Percentiles rank a stretch among this genome's conserved stretches.
Evolutionary conservation across 1,140 invertebrate species (phyloP).

Genomic region (Uloborus diversus): DNA sequence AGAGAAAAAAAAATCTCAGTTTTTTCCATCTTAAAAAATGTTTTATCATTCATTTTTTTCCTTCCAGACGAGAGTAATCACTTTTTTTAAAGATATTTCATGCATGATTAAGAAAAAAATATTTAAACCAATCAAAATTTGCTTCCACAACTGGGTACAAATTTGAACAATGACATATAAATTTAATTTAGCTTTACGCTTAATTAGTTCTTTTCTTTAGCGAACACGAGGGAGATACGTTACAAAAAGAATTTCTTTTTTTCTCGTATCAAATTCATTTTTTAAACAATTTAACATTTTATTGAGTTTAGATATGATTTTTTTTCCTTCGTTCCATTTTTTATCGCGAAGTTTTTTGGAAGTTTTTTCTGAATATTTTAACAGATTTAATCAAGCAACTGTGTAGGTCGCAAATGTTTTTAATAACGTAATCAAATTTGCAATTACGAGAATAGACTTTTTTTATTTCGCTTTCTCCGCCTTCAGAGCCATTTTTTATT

Average conservation of each 20-base stretch:
- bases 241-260: slow-evolving; percentile 24
- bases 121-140: slow-evolving; percentile 43
- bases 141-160: slow-evolving; percentile 40
- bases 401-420: slow-evolving; percentile 38
- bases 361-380: slow-evolving; percentile 1
- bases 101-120: slow-evolving; percentile 1
- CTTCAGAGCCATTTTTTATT: background rate
- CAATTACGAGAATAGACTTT: slow-evolving; percentile 33
- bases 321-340: background rate
- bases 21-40: background rate
- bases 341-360: background rate
- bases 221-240: background rate
- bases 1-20: background rate
- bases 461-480: background rate
- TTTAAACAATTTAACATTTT: background rate
- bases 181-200: slow-evolving; percentile 41
- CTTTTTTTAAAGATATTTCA: background rate
- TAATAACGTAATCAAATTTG: slow-evolving; percentile 50
- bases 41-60: background rate
- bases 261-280: background rate
- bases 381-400: slow-evolving; percentile 35
- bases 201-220: slow-evolving; percentile 26
- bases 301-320: background rate
- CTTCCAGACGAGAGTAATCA: background rate
- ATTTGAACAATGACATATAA: slow-evolving; percentile 44